A percentile compares a stretch with the other conserved stretches of the same genome.
Conservation (phyloP, 2,888 invertebrate species). For the Lepidochrysops patricia region DNA sequence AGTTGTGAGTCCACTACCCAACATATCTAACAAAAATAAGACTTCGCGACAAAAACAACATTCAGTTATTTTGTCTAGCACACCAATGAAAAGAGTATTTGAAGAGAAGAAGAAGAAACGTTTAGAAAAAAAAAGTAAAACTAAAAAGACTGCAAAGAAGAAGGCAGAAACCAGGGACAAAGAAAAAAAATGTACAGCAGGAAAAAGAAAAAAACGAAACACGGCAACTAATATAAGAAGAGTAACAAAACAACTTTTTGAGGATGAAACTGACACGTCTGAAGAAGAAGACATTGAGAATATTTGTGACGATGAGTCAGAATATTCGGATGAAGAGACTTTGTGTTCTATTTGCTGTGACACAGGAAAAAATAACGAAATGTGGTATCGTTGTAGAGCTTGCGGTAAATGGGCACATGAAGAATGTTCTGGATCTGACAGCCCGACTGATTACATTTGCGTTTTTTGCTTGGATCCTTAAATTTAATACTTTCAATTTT, state of each 20-base stretch:
- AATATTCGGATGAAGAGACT: conserved; percentile 25
- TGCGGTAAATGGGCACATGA: conserved; percentile 26
- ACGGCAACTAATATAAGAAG: conserved; percentile 16
- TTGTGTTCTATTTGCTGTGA: conserved; percentile 25
- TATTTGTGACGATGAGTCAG: conserved; percentile 26
- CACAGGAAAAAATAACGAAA: conserved; percentile 24
- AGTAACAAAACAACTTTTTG: conserved; percentile 22
- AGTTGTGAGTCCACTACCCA: no score
- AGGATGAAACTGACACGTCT: conserved; percentile 20
- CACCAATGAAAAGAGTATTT: conserved; percentile 13
- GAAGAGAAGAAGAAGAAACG: conserved; percentile 13
- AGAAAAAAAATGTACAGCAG: background rate
- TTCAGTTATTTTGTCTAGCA: conserved; percentile 13
- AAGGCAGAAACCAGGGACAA: background rate
- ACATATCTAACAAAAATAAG: no score
- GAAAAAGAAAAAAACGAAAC: background rate
- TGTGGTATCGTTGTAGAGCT: conserved; percentile 22
- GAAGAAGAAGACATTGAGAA: conserved; percentile 5
- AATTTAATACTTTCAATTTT: background rate
- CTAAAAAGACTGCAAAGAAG: background rate
- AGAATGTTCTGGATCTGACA: conserved; percentile 25
- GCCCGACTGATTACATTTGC: conserved; percentile 20
- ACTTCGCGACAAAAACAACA: no score
- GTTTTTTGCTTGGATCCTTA: background rate
- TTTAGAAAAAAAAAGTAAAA: conserved; percentile 8